phyloP scores from a whole-genome alignment of 2,888 invertebrate species.

The Sceliomorpha sp. region DNA sequence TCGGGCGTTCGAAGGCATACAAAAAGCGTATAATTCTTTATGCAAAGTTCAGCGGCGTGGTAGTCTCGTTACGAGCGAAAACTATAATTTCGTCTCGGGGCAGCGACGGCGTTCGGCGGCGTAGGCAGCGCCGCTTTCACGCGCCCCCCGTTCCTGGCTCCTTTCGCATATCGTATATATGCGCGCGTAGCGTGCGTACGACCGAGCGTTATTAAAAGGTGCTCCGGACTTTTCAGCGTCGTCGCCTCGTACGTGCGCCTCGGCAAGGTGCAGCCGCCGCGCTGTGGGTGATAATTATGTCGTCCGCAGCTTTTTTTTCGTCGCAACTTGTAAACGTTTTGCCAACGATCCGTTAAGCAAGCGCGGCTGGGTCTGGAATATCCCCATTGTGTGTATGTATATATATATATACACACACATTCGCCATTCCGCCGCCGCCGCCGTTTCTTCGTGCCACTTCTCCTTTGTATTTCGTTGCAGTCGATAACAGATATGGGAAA shows the following conservation, averaged over 20 bases:
- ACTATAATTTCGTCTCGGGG: constrained; percentile 59
- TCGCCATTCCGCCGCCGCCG: neutral
- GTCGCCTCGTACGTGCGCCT: constrained; percentile 17
- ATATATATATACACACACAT: no score
- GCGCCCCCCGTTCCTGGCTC: constrained; percentile 32
- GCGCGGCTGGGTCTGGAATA: constrained; percentile 2
- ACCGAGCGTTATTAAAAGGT: constrained; percentile 42
- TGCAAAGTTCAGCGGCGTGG: constrained; percentile 53
- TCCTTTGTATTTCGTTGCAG: constrained; percentile 28
- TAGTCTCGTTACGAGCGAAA: constrained; percentile 48
- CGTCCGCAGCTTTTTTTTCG: constrained; percentile 49
- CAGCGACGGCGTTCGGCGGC: constrained; percentile 36
- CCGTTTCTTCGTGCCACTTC: constrained; percentile 29
- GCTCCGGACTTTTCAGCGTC: constrained; percentile 14
- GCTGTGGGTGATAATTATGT: constrained; percentile 56
- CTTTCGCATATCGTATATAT: constrained; percentile 34
- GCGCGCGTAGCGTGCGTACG: constrained; percentile 27
- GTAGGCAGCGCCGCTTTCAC: constrained; percentile 34
- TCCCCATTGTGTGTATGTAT: no score
- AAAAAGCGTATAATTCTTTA: constrained; percentile 64
- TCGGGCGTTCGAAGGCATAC: constrained; percentile 1
- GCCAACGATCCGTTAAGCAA: constrained; percentile 46
- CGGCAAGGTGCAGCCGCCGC: constrained; percentile 42
- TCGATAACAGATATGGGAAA: constrained; percentile 43
- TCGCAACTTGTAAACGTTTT: constrained; percentile 48